Conservation (phyloP, 2,797 vertebrate genomes). For the Pteropus rufus region DNA sequence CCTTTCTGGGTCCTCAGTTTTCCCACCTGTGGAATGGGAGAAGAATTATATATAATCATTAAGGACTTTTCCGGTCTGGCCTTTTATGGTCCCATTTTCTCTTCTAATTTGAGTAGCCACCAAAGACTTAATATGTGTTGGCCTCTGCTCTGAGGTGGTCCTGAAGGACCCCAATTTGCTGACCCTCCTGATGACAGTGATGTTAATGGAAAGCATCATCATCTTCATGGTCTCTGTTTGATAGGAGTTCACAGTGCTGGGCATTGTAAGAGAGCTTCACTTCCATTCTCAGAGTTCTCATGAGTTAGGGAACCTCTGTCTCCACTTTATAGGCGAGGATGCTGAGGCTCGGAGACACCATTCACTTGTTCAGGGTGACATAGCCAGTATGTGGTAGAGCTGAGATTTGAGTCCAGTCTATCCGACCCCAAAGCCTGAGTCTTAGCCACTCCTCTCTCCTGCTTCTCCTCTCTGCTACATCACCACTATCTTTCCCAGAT, state of each 20-base stretch:
- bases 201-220: neutral
- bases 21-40: neutral
- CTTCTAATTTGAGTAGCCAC: neutral
- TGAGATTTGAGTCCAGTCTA: neutral
- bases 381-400: neutral
- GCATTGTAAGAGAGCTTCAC: neutral
- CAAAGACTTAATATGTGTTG: neutral
- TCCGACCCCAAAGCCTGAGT: neutral
- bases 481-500: neutral
- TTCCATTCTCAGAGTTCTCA: rapidly evolving
- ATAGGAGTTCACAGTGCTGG: neutral
- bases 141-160: neutral
- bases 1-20: neutral
- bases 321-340: neutral
- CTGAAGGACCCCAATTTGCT: neutral
- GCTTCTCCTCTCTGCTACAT: no score
- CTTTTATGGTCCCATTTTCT: neutral
- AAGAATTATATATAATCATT: neutral
- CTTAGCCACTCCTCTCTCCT: neutral
- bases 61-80: neutral
- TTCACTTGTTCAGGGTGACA: neutral
- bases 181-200: neutral
- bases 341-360: neutral
- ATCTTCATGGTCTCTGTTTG: neutral
- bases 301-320: neutral